Evolutionary conservation across 2,888 invertebrate genomes (phyloP).

Genomic region (Epiblema foenella): DNA sequence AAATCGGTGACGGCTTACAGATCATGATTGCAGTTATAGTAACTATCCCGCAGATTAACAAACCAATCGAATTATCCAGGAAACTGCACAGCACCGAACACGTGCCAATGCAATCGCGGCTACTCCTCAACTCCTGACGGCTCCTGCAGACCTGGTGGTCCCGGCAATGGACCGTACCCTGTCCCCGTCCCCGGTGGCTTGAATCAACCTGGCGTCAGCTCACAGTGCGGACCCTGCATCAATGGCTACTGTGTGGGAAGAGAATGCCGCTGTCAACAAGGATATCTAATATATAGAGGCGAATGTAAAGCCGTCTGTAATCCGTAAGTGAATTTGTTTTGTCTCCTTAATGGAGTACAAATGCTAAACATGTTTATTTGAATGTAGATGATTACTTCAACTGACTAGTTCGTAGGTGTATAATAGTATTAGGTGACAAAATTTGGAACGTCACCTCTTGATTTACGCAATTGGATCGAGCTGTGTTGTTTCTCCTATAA

Average conservation of each 20-base stretch:
- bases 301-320: conserved; percentile 29
- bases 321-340: conserved; percentile 14
- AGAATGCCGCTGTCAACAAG: conserved; percentile 74
- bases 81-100: conserved; percentile 83
- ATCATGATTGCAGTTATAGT: too few relatives aligned
- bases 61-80: conserved; percentile 52
- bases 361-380: too few relatives aligned
- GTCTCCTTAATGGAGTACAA: too few relatives aligned
- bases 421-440: too few relatives aligned
- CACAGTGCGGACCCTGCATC: conserved; percentile 55
- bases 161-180: not conserved
- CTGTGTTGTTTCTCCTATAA: too few relatives aligned
- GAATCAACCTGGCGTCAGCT: not conserved
- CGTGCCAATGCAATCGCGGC: conserved; percentile 79
- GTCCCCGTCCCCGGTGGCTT: not conserved
- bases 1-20: too few relatives aligned
- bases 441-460: too few relatives aligned
- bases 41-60: not conserved
- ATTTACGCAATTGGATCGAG: too few relatives aligned
- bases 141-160: conserved; percentile 54
- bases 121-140: conserved; percentile 60
- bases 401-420: too few relatives aligned
- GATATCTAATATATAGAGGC: conserved; percentile 38
- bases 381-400: too few relatives aligned
- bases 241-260: conserved; percentile 75